Evolutionary conservation across 92 coral and sea anemone species (phyloP).

Genomic region (Ricordea florida): DNA sequence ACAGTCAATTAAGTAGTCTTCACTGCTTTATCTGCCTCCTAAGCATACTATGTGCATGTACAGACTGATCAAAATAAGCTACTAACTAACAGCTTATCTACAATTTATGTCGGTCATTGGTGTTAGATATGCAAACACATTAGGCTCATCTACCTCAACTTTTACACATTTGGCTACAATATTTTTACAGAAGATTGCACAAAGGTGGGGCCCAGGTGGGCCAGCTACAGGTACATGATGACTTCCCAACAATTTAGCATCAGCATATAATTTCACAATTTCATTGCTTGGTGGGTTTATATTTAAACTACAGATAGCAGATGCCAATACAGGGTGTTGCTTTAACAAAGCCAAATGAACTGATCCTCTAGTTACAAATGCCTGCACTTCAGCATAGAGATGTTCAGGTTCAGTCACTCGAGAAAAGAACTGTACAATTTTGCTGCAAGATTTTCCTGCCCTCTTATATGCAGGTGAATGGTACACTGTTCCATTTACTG

Average conservation of each 20-base stretch:
- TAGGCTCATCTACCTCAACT: no score
- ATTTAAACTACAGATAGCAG: conserved; percentile 39
- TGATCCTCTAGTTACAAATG: conserved; percentile 7
- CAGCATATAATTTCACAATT: conserved; percentile 12
- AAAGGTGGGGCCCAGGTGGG: no score
- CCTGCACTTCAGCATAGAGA: conserved; percentile 53
- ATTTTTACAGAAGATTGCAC: no score
- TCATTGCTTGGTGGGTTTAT: conserved; percentile 26
- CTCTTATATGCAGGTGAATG: conserved; percentile 38
- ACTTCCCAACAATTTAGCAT: conserved; percentile 23
- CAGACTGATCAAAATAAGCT: no score
- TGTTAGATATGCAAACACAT: no score
- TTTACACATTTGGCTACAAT: no score
- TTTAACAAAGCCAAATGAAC: conserved; percentile 46
- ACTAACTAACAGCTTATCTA: no score
- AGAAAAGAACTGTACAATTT: conserved; percentile 37
- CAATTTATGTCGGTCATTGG: no score
- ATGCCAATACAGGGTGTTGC: conserved; percentile 11
- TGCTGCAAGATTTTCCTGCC: conserved; percentile 49
- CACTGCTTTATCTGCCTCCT: no score
- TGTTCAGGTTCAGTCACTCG: conserved; percentile 9
- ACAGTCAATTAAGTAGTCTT: no score
- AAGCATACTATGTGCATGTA: no score
- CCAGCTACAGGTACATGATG: conserved; percentile 44
- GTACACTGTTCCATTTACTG: conserved; percentile 15